A percentile compares a stretch with the other conserved stretches of the same genome.
Conservation (phyloP, 2,888 invertebrate genomes). For the Campaea margaritaria region DNA sequence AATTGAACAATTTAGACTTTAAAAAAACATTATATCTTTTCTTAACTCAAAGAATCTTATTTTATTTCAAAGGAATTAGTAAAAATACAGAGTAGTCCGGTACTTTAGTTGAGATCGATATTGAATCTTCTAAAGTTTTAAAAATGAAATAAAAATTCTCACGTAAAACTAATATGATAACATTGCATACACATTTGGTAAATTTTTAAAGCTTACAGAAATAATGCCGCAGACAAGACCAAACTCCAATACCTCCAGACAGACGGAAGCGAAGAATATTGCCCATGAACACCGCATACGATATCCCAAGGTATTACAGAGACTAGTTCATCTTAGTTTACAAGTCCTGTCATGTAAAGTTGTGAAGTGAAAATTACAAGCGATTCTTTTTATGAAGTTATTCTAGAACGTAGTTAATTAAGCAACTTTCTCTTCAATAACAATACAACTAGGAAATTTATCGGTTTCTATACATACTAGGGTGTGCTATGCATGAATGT, state of each 20-base stretch:
- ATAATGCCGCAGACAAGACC: slow-evolving; percentile 44
- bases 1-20: too few relatives aligned
- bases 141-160: not conserved
- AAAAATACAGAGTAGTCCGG: too few relatives aligned
- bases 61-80: too few relatives aligned
- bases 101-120: not conserved
- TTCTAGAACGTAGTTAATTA: too few relatives aligned
- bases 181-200: slow-evolving; percentile 7
- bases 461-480: too few relatives aligned
- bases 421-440: too few relatives aligned
- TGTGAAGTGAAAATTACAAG: not conserved
- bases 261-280: slow-evolving; percentile 64
- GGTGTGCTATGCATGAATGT: too few relatives aligned
- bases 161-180: not conserved
- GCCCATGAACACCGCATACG: slow-evolving; percentile 67
- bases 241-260: slow-evolving; percentile 46
- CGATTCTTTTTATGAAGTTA: too few relatives aligned
- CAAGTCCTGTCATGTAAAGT: slow-evolving; percentile 11
- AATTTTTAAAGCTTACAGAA: slow-evolving; percentile 26
- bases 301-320: slow-evolving; percentile 46
- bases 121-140: not conserved
- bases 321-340: slow-evolving; percentile 12
- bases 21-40: too few relatives aligned
- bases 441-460: too few relatives aligned
- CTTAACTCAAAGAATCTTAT: too few relatives aligned